phyloP scores from a whole-genome alignment of 2,113 vertebrate species.

The Dasyornis broadbenti region DNA sequence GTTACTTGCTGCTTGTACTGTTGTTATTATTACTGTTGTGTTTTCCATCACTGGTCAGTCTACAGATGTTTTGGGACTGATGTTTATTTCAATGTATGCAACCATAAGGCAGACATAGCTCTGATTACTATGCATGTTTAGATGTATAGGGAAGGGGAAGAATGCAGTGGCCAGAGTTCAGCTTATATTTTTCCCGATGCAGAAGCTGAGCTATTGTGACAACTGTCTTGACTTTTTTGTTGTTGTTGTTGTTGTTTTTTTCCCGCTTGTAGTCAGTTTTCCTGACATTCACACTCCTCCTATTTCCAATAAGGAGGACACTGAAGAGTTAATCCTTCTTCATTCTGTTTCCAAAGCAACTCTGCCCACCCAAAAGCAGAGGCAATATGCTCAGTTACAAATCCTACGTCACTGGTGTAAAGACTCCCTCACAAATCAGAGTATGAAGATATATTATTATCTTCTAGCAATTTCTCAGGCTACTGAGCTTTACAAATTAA shows the following conservation, averaged over 20 bases:
- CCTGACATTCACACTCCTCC: not conserved
- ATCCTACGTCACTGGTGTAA: not conserved
- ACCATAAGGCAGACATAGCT: not conserved
- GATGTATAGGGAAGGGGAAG: not conserved
- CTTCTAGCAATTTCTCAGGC: conserved; percentile 2
- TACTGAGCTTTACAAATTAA: not conserved
- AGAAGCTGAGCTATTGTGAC: not conserved
- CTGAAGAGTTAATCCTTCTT: conserved; percentile 27
- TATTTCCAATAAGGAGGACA: not conserved
- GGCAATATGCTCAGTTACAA: conserved; percentile 40
- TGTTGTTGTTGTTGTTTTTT: not conserved
- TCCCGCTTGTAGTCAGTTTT: not conserved
- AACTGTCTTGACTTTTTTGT: not conserved
- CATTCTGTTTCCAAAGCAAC: conserved; percentile 49
- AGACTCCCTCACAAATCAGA: not conserved
- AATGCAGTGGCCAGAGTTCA: not conserved
- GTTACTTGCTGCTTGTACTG: not conserved
- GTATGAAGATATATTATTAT: not conserved
- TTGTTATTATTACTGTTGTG: not conserved
- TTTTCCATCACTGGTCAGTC: not conserved
- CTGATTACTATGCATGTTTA: not conserved
- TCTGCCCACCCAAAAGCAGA: conserved; percentile 27
- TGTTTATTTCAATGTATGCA: not conserved
- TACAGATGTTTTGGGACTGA: not conserved
- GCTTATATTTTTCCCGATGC: not conserved